Evolutionary conservation across 2,797 vertebrate species (phyloP).

Genomic region (Galaxias olidus): DNA sequence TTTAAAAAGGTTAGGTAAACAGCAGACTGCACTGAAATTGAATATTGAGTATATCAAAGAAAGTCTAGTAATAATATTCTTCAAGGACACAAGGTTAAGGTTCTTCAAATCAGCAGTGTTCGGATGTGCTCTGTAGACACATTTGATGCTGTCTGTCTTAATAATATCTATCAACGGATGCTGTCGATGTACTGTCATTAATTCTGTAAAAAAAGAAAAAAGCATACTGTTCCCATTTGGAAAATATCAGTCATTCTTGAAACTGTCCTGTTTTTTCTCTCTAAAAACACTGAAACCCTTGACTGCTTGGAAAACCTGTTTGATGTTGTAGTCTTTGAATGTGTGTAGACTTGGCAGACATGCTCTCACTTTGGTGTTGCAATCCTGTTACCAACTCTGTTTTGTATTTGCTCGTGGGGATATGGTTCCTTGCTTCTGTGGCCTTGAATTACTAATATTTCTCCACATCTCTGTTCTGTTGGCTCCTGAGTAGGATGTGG

Average conservation of each 20-base stretch:
- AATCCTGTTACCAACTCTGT: slow-evolving; percentile 70
- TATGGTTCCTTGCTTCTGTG: slow-evolving; percentile 72
- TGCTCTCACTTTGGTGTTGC: slow-evolving; percentile 69
- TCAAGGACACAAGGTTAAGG: slow-evolving; percentile 45
- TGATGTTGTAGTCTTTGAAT: slow-evolving; percentile 69
- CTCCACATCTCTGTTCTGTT: slow-evolving; percentile 52
- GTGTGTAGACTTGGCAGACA: slow-evolving; percentile 68
- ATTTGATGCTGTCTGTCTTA: slow-evolving; percentile 32
- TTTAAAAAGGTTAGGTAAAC: slow-evolving; percentile 34
- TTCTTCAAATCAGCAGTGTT: slow-evolving; percentile 32
- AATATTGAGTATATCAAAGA: slow-evolving; percentile 41
- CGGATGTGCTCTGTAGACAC: slow-evolving; percentile 27
- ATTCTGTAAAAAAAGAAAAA: slow-evolving; percentile 34
- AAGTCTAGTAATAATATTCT: slow-evolving; percentile 45
- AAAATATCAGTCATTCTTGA: slow-evolving; percentile 38
- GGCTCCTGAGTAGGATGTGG: slow-evolving; percentile 43
- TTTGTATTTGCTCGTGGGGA: slow-evolving; percentile 69
- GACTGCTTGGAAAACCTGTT: slow-evolving; percentile 60
- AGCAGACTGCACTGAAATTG: slow-evolving; percentile 22
- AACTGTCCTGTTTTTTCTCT: slow-evolving; percentile 49
- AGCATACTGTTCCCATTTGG: slow-evolving; percentile 30
- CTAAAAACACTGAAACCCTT: slow-evolving; percentile 58
- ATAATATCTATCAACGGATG: no score
- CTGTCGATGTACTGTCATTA: slow-evolving; percentile 23
- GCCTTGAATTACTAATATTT: slow-evolving; percentile 71